Conservation (phyloP, 1,140 invertebrate species). For the Bombus waltoni region DNA sequence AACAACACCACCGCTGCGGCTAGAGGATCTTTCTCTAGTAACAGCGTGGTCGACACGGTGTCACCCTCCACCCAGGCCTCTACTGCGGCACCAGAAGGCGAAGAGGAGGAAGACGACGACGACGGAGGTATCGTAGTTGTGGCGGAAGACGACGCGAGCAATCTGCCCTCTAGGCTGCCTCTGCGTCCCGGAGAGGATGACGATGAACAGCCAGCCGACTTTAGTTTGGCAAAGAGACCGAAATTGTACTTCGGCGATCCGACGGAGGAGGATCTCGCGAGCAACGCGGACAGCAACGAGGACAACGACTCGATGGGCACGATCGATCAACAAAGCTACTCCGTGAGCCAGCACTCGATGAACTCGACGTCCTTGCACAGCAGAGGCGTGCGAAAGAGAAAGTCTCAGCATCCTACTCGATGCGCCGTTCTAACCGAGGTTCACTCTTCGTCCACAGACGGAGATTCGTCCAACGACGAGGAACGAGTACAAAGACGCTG, state of each 20-base stretch:
- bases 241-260: constrained; percentile 85
- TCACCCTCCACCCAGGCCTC: constrained; percentile 76
- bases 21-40: constrained; percentile 39
- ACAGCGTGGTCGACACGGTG: constrained; percentile 65
- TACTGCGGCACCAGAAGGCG: constrained; percentile 70
- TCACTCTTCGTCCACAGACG: constrained; percentile 85
- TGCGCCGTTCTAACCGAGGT: constrained; percentile 86
- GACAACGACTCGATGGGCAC: constrained; percentile 84
- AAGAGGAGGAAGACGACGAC: constrained; percentile 86
- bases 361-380: constrained; percentile 75
- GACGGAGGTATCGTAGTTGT: constrained; percentile 81
- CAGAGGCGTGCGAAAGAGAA: constrained; percentile 88
- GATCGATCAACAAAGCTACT: constrained; percentile 73
- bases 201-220: constrained; percentile 86
- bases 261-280: constrained; percentile 85
- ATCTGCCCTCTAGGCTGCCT: constrained; percentile 69
- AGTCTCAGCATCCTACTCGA: constrained; percentile 95
- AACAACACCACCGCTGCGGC: constrained; percentile 37
- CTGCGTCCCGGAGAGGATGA: constrained; percentile 69
- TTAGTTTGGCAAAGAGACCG: constrained; percentile 86
- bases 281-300: constrained; percentile 89
- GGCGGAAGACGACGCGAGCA: constrained; percentile 70
- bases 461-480: constrained; percentile 87
- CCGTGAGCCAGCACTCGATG: constrained; percentile 69
- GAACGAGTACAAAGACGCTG: constrained; percentile 54